A percentile compares a stretch with the other conserved stretches of the same genome.
These are phyloP conservation scores for Mobula birostris DNA, from an alignment of 2,113 vertebrate species.

Conservation along the genomic window DNA sequence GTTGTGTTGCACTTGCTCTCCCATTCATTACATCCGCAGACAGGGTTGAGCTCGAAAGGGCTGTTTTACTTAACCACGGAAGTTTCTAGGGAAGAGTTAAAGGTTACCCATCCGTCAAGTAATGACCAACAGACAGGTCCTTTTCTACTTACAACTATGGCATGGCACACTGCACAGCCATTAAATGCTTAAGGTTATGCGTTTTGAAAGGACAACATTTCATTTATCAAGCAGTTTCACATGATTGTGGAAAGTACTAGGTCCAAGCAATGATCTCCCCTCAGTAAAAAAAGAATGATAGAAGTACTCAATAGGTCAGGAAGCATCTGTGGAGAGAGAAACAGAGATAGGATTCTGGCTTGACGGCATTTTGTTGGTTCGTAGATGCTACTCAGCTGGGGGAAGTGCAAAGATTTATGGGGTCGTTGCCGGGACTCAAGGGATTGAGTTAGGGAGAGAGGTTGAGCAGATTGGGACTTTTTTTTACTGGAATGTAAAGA, in stretches of 20 bases:
- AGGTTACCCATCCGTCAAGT: conserved; percentile 1
- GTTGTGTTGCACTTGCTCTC: neutral
- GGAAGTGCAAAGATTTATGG: too few species aligned
- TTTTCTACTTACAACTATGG: neutral
- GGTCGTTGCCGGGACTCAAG: too few species aligned
- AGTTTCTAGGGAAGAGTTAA: neutral
- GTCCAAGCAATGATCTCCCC: neutral
- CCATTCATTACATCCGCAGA: neutral
- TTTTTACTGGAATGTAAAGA: too few species aligned
- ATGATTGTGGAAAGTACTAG: too few species aligned
- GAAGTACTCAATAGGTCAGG: too few species aligned
- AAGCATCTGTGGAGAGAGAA: too few species aligned
- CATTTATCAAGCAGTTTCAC: neutral
- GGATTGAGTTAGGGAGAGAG: too few species aligned
- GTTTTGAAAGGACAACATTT: neutral
- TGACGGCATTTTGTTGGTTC: too few species aligned
- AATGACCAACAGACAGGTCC: neutral
- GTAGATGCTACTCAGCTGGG: too few species aligned
- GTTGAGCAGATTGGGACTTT: too few species aligned
- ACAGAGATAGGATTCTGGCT: too few species aligned
- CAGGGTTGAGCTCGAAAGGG: neutral
- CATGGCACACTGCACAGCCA: neutral
- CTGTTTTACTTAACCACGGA: neutral
- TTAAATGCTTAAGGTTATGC: neutral
- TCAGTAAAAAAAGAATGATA: neutral